Evolutionary conservation across 2,888 invertebrate genomes (phyloP).

Genomic region (Agriopis marginaria): DNA sequence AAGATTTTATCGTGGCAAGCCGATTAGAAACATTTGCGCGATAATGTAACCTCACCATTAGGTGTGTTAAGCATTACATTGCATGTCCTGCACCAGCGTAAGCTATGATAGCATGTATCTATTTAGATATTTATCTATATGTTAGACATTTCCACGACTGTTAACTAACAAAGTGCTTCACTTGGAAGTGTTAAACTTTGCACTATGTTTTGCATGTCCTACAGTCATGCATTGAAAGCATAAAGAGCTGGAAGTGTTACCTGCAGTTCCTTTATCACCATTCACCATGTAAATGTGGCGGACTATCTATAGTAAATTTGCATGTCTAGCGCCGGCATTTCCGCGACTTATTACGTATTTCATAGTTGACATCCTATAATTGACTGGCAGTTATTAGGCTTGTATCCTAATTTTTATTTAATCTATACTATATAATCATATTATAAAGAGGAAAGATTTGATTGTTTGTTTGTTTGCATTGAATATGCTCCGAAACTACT

Average conservation of each 20-base stretch:
- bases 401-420: too few species aligned
- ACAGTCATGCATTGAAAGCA: neutral
- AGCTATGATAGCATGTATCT: too few species aligned
- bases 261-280: constrained; percentile 14
- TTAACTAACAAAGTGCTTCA: neutral
- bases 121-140: too few species aligned
- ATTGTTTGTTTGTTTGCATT: too few species aligned
- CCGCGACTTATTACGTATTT: neutral
- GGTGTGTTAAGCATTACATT: neutral
- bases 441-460: too few species aligned
- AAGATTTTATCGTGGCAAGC: too few species aligned
- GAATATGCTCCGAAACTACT: too few species aligned
- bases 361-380: neutral
- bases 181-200: constrained; percentile 1
- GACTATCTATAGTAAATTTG: neutral
- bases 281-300: constrained; percentile 17
- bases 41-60: too few species aligned
- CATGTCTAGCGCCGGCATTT: neutral
- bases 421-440: too few species aligned
- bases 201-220: constrained; percentile 5
- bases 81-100: neutral
- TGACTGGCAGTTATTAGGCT: neutral
- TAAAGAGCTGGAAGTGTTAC: constrained; percentile 3
- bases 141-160: neutral
- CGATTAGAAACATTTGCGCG: too few species aligned